These are phyloP conservation scores for Phaenicophaeus curvirostris DNA, from an alignment of 2,797 vertebrate species.

Conservation along the genomic window DNA sequence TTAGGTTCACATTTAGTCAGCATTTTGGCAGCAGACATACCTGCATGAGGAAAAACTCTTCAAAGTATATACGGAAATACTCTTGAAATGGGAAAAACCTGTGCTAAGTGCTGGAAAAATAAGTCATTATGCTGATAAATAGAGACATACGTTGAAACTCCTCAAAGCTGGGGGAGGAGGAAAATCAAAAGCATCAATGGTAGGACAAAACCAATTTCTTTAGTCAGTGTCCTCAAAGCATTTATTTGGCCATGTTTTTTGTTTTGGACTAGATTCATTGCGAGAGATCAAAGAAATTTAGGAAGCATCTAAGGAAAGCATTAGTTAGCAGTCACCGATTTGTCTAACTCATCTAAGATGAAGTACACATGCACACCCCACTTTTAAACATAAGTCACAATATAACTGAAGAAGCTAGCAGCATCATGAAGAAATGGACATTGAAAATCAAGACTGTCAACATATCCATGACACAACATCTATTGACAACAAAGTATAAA, in stretches of 20 bases:
- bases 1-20: neutral
- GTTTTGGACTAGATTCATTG: neutral
- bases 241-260: neutral
- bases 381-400: neutral
- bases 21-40: neutral
- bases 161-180: neutral
- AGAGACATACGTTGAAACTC: neutral
- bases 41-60: neutral
- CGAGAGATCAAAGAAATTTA: neutral
- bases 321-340: neutral
- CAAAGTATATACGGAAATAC: neutral
- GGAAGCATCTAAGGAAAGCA: neutral
- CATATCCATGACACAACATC: neutral
- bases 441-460: neutral
- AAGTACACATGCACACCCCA: neutral
- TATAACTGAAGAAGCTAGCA: neutral
- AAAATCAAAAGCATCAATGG: neutral
- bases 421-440: neutral
- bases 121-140: neutral
- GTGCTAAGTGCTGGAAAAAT: neutral
- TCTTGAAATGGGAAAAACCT: neutral
- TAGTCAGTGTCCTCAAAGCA: neutral
- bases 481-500: neutral
- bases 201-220: neutral
- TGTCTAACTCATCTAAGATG: neutral